Conservation (phyloP, 30 jellyfish, hydroid and myxozoan genomes). For the Pseudorhiza aurosa region DNA sequence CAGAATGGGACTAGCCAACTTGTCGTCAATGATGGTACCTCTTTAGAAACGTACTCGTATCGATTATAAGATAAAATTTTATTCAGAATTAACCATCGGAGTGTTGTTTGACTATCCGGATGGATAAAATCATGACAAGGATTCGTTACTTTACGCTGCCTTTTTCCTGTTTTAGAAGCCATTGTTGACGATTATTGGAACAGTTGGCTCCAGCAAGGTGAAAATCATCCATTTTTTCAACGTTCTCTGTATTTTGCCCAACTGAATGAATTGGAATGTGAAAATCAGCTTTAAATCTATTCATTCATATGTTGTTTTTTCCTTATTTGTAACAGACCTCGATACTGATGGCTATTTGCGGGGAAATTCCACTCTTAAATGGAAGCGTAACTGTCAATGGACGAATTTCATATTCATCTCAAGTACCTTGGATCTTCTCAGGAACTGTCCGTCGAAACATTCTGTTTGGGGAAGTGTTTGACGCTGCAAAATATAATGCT, state of each 20-base stretch:
- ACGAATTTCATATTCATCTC: conserved; percentile 71
- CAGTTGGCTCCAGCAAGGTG: conserved; percentile 95
- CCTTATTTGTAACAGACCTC: conserved; percentile 61
- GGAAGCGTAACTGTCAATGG: conserved; percentile 67
- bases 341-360: conserved; percentile 58
- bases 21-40: no score
- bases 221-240: no score
- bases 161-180: conserved; percentile 39
- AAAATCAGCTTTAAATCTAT: background rate
- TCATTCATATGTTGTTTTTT: background rate
- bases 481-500: conserved; percentile 23
- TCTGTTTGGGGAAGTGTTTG: conserved; percentile 67
- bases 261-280: background rate
- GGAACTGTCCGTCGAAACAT: conserved; percentile 85
- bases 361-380: conserved; percentile 52
- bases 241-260: no score
- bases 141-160: background rate
- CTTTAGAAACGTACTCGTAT: no score
- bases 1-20: no score
- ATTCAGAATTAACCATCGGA: no score
- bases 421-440: conserved; percentile 86
- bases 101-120: no score
- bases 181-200: conserved; percentile 76
- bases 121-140: no score
- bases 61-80: no score